These are phyloP conservation scores for Oophaga pumilio DNA, from an alignment of 2,113 vertebrate genomes.

Conservation along the genomic window DNA sequence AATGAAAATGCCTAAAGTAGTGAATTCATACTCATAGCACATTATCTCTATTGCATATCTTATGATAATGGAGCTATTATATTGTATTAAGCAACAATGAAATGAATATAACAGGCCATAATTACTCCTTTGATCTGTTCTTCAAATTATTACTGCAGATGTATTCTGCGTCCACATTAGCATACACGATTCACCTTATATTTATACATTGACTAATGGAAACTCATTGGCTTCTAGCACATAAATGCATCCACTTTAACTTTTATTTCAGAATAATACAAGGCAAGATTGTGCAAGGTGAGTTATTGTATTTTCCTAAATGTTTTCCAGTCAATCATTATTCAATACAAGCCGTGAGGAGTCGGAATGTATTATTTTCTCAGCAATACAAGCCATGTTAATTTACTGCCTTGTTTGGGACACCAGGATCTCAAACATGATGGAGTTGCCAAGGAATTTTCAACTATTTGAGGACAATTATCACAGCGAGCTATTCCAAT, in stretches of 20 bases:
- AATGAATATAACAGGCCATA: constrained; percentile 15
- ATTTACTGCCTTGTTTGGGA: constrained; percentile 46
- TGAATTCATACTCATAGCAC: constrained; percentile 29
- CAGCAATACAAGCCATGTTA: constrained; percentile 23
- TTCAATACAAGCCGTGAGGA: constrained; percentile 30
- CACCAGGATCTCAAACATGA: constrained; percentile 29
- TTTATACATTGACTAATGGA: constrained; percentile 34
- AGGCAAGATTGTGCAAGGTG: constrained; percentile 6
- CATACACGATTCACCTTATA: not conserved
- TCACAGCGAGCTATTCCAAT: constrained; percentile 51
- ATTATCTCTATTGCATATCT: constrained; percentile 31
- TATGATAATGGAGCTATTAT: constrained; percentile 22
- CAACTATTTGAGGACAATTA: constrained; percentile 43
- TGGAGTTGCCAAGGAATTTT: constrained; percentile 34
- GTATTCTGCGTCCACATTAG: constrained; percentile 9
- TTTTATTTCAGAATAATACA: constrained; percentile 9
- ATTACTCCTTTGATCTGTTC: constrained; percentile 11
- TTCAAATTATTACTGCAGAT: constrained; percentile 12
- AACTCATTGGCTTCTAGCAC: constrained; percentile 12
- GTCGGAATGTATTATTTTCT: constrained; percentile 34
- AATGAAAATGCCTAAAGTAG: not conserved
- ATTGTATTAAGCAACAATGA: constrained; percentile 29
- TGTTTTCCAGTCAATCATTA: constrained; percentile 30
- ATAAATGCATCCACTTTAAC: constrained; percentile 21
- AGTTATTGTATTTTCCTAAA: constrained; percentile 33